A percentile compares a stretch with the other conserved stretches of the same genome.
Evolutionary conservation across 2,797 vertebrate genomes (phyloP).

Genomic region (Amniataba percoides): DNA sequence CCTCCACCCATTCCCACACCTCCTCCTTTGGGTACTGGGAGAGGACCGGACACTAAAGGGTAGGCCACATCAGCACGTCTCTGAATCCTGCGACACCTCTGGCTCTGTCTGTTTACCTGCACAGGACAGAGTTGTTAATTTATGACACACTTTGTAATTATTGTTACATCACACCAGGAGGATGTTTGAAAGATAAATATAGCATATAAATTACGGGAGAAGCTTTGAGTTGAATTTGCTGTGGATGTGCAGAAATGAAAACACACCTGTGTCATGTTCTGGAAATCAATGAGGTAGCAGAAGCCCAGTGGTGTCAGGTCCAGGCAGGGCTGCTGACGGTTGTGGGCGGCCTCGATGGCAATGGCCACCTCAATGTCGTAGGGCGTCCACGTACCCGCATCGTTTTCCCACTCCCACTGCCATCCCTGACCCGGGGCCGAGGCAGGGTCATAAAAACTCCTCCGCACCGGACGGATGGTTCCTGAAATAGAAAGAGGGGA

Average conservation of each 20-base stretch:
- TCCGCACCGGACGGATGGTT: conserved; percentile 93
- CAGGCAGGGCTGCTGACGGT: conserved; percentile 91
- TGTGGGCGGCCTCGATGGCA: conserved; percentile 91
- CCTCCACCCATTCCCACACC: conserved; percentile 64
- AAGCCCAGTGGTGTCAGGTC: conserved; percentile 94
- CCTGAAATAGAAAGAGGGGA: conserved; percentile 76
- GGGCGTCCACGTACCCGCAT: conserved; percentile 91
- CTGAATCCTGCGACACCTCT: conserved; percentile 91
- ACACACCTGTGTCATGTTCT: conserved; percentile 94
- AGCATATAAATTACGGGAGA: background rate
- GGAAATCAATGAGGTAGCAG: conserved; percentile 93
- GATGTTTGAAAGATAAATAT: background rate
- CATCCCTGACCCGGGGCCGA: conserved; percentile 93
- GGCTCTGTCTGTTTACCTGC: conserved; percentile 95
- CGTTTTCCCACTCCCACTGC: conserved; percentile 97
- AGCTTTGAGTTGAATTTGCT: background rate
- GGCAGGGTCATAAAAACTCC: conserved; percentile 91
- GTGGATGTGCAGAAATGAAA: background rate
- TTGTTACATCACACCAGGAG: background rate
- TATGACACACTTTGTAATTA: background rate
- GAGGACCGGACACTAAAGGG: conserved; percentile 88
- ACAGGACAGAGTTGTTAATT: background rate
- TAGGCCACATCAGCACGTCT: conserved; percentile 91
- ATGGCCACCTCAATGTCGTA: conserved; percentile 96
- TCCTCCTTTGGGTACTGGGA: conserved; percentile 84